A percentile compares a stretch with the other conserved stretches of the same genome.
phyloP scores from a whole-genome alignment of 2,113 vertebrate genomes.

The zebrafish (Danio rerio) region GRCz12tu NC_133189.1:42850001-42850500 shows the following conservation, averaged over 20 bases:
- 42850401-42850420: neutral
- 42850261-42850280: constrained; percentile 24
- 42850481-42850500: too few species aligned
- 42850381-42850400: too few species aligned
- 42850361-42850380: neutral
- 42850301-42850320: neutral
- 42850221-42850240: constrained; percentile 12
- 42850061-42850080: too few species aligned
- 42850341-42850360: neutral
- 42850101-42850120: too few species aligned
- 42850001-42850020: too few species aligned
- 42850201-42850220: constrained; percentile 24
- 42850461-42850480: too few species aligned
- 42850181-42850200: constrained; percentile 33
- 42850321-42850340: constrained; percentile 19
- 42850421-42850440: too few species aligned
- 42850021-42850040: too few species aligned
- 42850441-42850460: too few species aligned
- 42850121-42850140: neutral
- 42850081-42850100: too few species aligned
- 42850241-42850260: constrained; percentile 1
- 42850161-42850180: neutral
- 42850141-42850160: neutral
- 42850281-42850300: constrained; percentile 7
- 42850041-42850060: too few species aligned